Evolutionary conservation across 2,797 vertebrate genomes (phyloP), one percentile per base, ranked within the genome.

Genomic region (Falco berigora): DNA sequence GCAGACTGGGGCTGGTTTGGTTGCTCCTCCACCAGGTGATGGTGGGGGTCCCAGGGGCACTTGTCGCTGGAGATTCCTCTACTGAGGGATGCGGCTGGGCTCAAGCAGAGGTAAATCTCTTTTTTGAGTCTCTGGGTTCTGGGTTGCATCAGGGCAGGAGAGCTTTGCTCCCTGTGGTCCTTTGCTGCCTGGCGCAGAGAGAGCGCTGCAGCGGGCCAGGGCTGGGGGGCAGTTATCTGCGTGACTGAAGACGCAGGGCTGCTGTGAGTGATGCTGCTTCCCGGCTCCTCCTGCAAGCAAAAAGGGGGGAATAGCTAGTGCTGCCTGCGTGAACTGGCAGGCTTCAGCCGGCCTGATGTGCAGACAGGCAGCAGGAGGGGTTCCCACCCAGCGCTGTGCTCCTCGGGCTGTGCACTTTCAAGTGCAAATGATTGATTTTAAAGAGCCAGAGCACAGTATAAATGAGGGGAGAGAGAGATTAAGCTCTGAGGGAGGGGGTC

Each of bases 331-430:
- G n/a, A 25, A 6, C 30, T 2, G n/a, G 79, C 96, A 84, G 72
- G 96, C 81, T 92, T 5, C 55, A 32, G 46, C 86, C 42, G 4
- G 96, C 91, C 68, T 34, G 24, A 20, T n/a, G 91, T 30, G 88
- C 89, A 73, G 83, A 11, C 40, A 36, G 66, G 24, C 74, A 44
- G 82, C 85, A 59, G 89, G 72, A 93, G 89, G 63, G 36, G 53
- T 30, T 44, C 89, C 89, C 69, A 47, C 44, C 80, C 84, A 10
- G 90, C 25, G 3, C 55, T 3, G 38, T 1, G 0, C 55, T 68
- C 71, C 82, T n/a, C 11, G 0, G 73, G 14, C 81, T 47, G 67
- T 5, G 4, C 8, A 5, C 49, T 75, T 68, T 12, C 16, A 22
- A 42, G 47, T 55, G 78, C 32, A 79, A 82, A 66, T 46, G 38